phyloP scores from a whole-genome alignment of 1,140 invertebrate genomes.

The Drosophila mojavensis region DNA sequence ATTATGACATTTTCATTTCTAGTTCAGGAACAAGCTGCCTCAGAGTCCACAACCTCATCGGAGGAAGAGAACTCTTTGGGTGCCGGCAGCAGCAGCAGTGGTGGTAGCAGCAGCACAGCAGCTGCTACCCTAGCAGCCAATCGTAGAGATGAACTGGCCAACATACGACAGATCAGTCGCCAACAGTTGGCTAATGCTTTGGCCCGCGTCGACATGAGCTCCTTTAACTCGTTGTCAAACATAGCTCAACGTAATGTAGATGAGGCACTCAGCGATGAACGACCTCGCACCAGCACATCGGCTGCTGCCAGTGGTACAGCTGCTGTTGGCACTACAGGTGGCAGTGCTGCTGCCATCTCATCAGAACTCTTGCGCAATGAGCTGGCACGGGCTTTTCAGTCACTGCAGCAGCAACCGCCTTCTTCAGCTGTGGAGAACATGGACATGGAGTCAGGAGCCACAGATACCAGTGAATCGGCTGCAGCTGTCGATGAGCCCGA shows the following conservation, averaged over 20 bases:
- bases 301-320: neutral
- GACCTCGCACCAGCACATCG: conserved; percentile 32
- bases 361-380: conserved; percentile 67
- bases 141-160: conserved; percentile 63
- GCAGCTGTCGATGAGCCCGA: conserved; percentile 21
- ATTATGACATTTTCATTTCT: neutral
- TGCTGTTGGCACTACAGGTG: conserved; percentile 5
- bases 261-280: conserved; percentile 56
- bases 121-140: conserved; percentile 53
- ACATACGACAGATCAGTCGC: conserved; percentile 80
- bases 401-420: conserved; percentile 44
- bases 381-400: conserved; percentile 66
- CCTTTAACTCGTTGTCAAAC: conserved; percentile 78
- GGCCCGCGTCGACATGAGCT: conserved; percentile 63
- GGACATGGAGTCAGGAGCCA: conserved; percentile 50
- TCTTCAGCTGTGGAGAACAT: conserved; percentile 53
- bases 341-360: conserved; percentile 51
- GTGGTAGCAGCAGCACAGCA: conserved; percentile 58
- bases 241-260: conserved; percentile 78
- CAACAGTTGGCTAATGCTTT: conserved; percentile 78
- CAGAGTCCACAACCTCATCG: conserved; percentile 78
- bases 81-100: conserved; percentile 75
- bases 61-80: conserved; percentile 80
- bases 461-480: conserved; percentile 6
- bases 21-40: conserved; percentile 79